phyloP scores from a whole-genome alignment of 2,888 invertebrate species.

The Drosophila gaucha region DNA sequence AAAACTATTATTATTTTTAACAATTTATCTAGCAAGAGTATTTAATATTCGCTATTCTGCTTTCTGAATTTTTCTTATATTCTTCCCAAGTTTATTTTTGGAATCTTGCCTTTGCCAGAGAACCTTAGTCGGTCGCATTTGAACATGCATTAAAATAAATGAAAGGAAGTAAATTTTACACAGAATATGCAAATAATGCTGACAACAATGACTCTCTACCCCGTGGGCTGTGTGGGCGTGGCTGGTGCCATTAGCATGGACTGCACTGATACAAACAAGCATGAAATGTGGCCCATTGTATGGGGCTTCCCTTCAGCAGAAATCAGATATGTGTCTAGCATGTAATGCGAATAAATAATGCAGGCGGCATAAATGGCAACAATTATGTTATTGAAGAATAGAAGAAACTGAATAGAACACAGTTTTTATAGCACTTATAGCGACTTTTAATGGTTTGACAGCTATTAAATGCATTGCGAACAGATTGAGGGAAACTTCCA shows the following conservation, averaged over 20 bases:
- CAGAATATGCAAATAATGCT: slow-evolving; percentile 78
- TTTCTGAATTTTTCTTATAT: slow-evolving; percentile 1
- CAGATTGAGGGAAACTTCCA: neutral
- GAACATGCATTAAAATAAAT: slow-evolving; percentile 61
- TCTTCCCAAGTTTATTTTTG: slow-evolving; percentile 13
- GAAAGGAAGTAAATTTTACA: slow-evolving; percentile 72
- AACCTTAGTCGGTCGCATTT: slow-evolving; percentile 22
- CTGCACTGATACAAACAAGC: slow-evolving; percentile 57
- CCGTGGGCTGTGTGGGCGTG: slow-evolving; percentile 19
- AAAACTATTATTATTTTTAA: neutral
- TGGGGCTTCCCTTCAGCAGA: slow-evolving; percentile 13
- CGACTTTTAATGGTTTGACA: neutral
- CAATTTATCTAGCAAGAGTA: neutral
- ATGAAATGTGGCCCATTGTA: slow-evolving; percentile 51
- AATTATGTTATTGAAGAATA: slow-evolving; percentile 72
- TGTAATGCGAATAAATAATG: slow-evolving; percentile 57
- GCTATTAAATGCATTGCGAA: slow-evolving; percentile 15
- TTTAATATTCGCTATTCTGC: neutral
- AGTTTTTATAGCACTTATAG: too few relatives aligned
- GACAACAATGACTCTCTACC: slow-evolving; percentile 65
- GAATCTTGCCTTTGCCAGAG: slow-evolving; percentile 5
- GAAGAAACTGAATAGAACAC: slow-evolving; percentile 29
- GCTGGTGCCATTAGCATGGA: slow-evolving; percentile 59
- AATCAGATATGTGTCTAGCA: slow-evolving; percentile 62
- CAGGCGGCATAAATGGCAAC: slow-evolving; percentile 58